These are phyloP conservation scores for Andrena camellia DNA, from an alignment of 2,888 invertebrate species.

Conservation along the genomic window DNA sequence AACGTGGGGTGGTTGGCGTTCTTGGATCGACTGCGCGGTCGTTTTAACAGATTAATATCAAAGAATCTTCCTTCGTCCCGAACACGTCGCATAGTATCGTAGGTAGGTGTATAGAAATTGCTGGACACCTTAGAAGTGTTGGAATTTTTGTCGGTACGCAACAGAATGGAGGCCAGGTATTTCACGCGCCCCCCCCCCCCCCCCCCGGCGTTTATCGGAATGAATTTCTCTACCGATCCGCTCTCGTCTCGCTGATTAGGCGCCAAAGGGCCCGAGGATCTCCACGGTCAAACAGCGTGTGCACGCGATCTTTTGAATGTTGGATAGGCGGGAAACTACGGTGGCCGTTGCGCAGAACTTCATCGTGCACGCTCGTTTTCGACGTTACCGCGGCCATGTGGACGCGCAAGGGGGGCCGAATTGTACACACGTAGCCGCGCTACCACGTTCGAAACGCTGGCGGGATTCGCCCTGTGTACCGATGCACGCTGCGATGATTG, in stretches of 20 bases:
- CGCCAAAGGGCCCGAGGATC: slow-evolving; percentile 47
- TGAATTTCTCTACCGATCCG: slow-evolving; percentile 10
- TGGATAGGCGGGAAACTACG: slow-evolving; percentile 56
- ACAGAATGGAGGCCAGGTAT: no score
- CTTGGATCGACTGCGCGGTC: no score
- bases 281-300: slow-evolving; percentile 56
- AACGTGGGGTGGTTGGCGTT: background rate
- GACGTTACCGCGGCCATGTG: slow-evolving; percentile 13
- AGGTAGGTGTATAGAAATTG: no score
- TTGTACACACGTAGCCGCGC: slow-evolving; percentile 38
- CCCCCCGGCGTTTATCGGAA: no score
- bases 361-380: slow-evolving; percentile 46
- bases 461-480: slow-evolving; percentile 44
- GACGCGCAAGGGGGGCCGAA: slow-evolving; percentile 19
- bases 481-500: slow-evolving; percentile 63
- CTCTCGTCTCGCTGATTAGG: slow-evolving; percentile 51
- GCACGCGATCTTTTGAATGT: slow-evolving; percentile 55
- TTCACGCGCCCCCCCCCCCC: no score
- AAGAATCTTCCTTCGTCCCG: no score
- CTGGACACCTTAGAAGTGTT: no score
- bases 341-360: slow-evolving; percentile 33
- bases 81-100: no score
- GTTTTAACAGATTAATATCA: no score
- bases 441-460: slow-evolving; percentile 29
- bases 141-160: no score